Evolutionary conservation across 2,888 invertebrate genomes (phyloP), one percentile per base, ranked within the genome.

Genomic region (Perizoma flavofasciatum): DNA sequence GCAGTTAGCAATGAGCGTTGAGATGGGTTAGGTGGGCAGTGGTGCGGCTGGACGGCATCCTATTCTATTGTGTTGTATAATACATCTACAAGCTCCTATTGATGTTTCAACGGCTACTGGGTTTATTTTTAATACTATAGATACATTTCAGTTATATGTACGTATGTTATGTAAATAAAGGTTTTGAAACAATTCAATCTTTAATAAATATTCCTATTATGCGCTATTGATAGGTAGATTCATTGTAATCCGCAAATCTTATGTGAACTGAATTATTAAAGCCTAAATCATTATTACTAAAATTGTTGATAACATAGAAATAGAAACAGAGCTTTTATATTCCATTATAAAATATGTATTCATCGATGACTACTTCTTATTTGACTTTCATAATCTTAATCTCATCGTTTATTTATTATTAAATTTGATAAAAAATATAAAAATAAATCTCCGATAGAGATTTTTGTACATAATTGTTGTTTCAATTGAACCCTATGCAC

Each of bases 91-190:
- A 61, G 55, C 53, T 52, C 10, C 43, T 48, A 37, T 35, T 37
- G 49, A 52, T 45, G 65, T 69, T 72, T 71, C 77, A 72, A 78
- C 73, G 71, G 81, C 83, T 84, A 75, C 83, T 81, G 83, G 81
- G 82, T 82, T 83, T 78, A 78, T 81, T 83, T 81, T 79, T 74
- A 10, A 77, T 78, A 80, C 75, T 83, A 79, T 81, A 82, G 73
- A 82, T 73, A 82, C 79, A 83, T 85, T 81, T 88, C 83, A 82
- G 85, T 86, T 87, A 78, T 70, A 55, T 61, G 51, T 84, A 83
- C 87, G 81, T 82, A 88, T 86, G 85, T 88, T 88, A 88, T 88
- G 89, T 89, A 89, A 89, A 89, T 89, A 89, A 87, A 88, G 82
- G 86, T 86, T 88, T 82, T 81, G 76, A 80, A 81, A 81, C 62